Evolutionary conservation across 2,113 vertebrate genomes (phyloP).

Genomic region (Enhydra lutris): DNA sequence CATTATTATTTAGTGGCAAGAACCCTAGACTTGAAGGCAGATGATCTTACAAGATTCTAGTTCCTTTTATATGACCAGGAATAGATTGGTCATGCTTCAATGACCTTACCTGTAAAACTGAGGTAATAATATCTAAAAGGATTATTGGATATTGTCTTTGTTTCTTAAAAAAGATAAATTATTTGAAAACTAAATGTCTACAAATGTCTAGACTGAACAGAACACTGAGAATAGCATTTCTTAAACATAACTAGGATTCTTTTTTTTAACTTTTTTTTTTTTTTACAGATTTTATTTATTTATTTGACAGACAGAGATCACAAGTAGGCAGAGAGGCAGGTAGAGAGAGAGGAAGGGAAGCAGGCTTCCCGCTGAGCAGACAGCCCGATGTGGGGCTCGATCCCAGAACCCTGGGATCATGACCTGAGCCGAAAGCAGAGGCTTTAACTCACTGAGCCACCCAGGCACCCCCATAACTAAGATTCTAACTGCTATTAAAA

Average conservation of each 20-base stretch:
- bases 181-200: slow-evolving; percentile 28
- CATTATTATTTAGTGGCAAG: neutral
- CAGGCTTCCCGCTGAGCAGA: no score
- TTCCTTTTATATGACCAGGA: neutral
- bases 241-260: neutral
- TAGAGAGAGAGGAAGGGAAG: no score
- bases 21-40: neutral
- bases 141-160: neutral
- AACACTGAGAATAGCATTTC: neutral
- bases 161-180: slow-evolving; percentile 13
- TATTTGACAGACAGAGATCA: no score
- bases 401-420: no score
- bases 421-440: no score
- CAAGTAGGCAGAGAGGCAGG: no score
- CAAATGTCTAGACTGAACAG: neutral
- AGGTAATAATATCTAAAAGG: neutral
- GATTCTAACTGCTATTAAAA: neutral
- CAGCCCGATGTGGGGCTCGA: no score
- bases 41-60: neutral
- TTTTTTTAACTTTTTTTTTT: no score
- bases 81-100: neutral
- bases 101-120: neutral
- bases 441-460: no score
- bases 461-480: neutral
- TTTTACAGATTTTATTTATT: no score